A percentile compares a stretch with the other conserved stretches of the same genome.
Evolutionary conservation across 2,797 vertebrate genomes (phyloP).

Genomic region (Lepus townsendii): DNA sequence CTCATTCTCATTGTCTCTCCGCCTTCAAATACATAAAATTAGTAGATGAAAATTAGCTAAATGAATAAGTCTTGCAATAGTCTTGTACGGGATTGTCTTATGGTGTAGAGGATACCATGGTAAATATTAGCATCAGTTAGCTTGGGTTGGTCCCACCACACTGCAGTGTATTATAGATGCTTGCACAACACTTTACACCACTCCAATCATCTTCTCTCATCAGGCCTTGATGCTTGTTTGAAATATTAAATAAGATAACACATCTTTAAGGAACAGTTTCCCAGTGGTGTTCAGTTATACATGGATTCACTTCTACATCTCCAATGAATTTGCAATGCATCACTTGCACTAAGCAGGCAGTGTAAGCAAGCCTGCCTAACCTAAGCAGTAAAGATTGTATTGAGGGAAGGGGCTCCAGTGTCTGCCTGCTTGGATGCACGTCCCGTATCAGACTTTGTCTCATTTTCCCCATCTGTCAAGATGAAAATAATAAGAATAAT

Average conservation of each 20-base stretch:
- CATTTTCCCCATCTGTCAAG: background rate
- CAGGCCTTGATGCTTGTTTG: too few relatives aligned
- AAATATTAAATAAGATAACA: background rate
- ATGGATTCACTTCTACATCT: background rate
- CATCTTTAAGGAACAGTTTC: background rate
- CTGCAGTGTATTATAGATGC: background rate
- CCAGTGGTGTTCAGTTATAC: background rate
- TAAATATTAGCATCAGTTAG: fast-evolving
- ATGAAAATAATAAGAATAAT: background rate
- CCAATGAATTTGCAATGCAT: background rate
- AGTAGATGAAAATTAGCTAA: too few relatives aligned
- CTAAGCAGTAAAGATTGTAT: background rate
- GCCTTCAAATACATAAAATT: too few relatives aligned
- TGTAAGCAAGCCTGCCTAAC: background rate
- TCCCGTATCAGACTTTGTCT: background rate
- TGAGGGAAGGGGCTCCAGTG: background rate
- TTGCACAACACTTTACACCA: too few relatives aligned
- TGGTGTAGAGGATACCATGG: fast-evolving
- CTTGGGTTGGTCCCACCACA: background rate
- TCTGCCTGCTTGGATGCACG: background rate
- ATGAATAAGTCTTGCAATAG: too few relatives aligned
- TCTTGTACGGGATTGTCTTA: background rate
- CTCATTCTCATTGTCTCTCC: too few relatives aligned
- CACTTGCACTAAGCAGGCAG: background rate
- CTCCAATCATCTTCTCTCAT: background rate